Conservation (phyloP, 2,113 vertebrate species). For the Galemys pyrenaicus region DNA sequence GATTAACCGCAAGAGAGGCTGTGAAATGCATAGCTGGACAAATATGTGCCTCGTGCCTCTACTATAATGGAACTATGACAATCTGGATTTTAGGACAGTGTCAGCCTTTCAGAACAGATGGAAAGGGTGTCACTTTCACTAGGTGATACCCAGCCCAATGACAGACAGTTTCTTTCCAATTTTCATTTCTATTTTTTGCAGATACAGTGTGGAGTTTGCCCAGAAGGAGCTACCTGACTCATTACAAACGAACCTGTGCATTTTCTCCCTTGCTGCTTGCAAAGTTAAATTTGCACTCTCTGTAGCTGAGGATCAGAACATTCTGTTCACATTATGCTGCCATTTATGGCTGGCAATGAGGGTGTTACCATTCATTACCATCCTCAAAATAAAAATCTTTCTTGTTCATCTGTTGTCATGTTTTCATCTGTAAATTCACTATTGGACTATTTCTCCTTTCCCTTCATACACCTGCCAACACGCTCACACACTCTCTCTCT, state of each 20-base stretch:
- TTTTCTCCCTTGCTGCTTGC: background rate
- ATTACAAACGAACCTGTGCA: background rate
- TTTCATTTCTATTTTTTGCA: background rate
- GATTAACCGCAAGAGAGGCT: background rate
- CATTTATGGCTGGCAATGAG: background rate
- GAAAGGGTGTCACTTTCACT: background rate
- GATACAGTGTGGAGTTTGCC: background rate
- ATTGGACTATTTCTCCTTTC: background rate
- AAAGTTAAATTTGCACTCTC: background rate
- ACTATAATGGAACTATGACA: background rate
- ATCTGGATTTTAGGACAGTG: background rate
- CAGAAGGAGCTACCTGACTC: background rate
- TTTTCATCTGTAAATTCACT: background rate
- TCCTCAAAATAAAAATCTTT: background rate
- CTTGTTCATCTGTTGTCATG: background rate
- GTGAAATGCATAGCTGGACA: background rate
- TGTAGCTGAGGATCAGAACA: background rate
- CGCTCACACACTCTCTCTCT: background rate
- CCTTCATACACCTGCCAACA: background rate
- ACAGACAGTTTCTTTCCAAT: background rate
- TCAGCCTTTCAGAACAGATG: background rate
- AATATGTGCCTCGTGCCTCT: background rate
- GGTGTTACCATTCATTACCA: background rate
- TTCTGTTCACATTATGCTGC: background rate
- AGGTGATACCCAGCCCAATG: too few relatives aligned